Base-by-base conservation (phyloP, 2,888 invertebrate species). In the Hemistola chrysoprasaria region DNA sequence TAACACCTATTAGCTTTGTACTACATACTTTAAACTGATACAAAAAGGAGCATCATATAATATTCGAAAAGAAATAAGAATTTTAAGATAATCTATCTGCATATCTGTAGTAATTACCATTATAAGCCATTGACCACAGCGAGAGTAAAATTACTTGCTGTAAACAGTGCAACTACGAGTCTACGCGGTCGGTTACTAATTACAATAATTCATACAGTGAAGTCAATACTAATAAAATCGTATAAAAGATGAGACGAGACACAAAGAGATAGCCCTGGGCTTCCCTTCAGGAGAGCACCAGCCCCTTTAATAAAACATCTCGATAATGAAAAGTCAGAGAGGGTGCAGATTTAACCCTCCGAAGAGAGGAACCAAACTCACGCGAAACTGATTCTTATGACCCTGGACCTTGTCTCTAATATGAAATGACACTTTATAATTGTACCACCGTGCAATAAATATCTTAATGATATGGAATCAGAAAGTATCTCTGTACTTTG, bases 301-400 rank as follows among this genome's bases (percentile, higher is more conserved):
- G 71, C 82, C 86, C 80, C 80, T 80, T 87, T 86, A 86, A 88
- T 88, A 88, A 87, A 88, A 88, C 88, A 88, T 88, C 88, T 87
- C 87, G 88, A 88, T 87, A 88, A 88, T 88, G 88, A 88, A 88
- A 88, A 88, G 88, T 88, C 88, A 87, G 88, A 68, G 84, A 82
- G 88, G 88, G 87, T 84, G 79, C 79, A 71, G 78, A 74, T 79
- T 78, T 75, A 74, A 78, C 84, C 85, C 83, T 78, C 80, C 53
- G 56, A 57, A 51, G 50, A n/a, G 31, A 24, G 36, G 51, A 47
- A 46, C 46, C 44, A 35, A 41, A 42, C 33, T 40, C 65, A 55
- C 29, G 57, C 71, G 49, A 86, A 79, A 76, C 56, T 76, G 65
- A 70, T 55, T 66, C 71, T 63, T 85, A 71, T 65, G 65, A 63